Evolutionary conservation across 2,797 vertebrate species (phyloP), one percentile per base, ranked within the genome.

Genomic region (Cossypha heuglini): DNA sequence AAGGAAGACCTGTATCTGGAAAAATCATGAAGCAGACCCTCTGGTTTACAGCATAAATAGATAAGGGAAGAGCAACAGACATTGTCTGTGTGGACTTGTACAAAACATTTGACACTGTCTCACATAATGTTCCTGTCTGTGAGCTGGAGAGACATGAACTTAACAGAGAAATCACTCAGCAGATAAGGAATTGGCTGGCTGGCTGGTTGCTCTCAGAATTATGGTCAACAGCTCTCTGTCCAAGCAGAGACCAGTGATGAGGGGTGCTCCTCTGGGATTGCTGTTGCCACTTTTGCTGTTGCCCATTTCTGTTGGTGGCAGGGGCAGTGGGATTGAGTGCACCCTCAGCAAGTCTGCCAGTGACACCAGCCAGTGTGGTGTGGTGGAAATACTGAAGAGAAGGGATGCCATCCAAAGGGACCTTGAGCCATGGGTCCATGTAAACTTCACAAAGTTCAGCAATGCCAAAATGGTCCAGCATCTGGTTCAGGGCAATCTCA

Each of bases 221-320:
- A 29, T 11, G 11, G 37, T 26, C 11, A 49, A 15, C 26, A 66
- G 4, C 31, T 66, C 26, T 49, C n/a, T 49, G 26, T 74, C 43
- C 0, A 0, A 25, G 12, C 7, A 18, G 17, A 58, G 11, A 26
- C 4, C 31, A 31, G 21, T 18, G 43, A 10, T 1, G 4, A 58
- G 31, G 17, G 35, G 7, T 49, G 31, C 5, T 42, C 17, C 14
- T 26, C 52, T 51, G 61, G 37, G 52, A n/a, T 46, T 62, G 48
- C 28, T 54, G 13, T 10, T 43, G 52, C 1, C 18, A 12, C 21
- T 31, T 22, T 18, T 35, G 11, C 4, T 24, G 8, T 58, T 66
- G 62, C 31, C 3, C 12, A 16, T 37, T 25, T 51, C 45, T 67
- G 21, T 18, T 45, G 42, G 14, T 22, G 69, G 20, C 6, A 9